Base-by-base conservation (phyloP, 2,888 invertebrate species). In the Drosophila subquinaria region DNA sequence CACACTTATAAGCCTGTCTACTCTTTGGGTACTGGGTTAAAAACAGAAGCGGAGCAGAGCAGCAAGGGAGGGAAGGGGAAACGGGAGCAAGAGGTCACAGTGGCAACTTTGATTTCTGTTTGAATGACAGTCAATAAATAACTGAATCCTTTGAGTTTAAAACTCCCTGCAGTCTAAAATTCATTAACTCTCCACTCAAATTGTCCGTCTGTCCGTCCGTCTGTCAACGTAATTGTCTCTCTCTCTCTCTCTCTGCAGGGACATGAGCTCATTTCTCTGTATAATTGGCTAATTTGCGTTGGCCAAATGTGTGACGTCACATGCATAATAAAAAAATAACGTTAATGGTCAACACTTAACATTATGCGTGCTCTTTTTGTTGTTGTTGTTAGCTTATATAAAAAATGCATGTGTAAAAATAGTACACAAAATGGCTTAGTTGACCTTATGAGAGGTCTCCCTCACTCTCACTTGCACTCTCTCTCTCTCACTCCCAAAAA, bases 341-440 rank as follows among this genome's bases (percentile, higher is more conserved):
- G 79, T 71, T 89, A 81, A 84, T 73, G 52, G 73, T 47, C 15
- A 9, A 57, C 80, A 82, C 77, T 88, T 82, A 77, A 69, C 71
- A 76, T 82, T 70, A 82, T 77, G 69, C 55, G 69, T 17, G 60
- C 43, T 23, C 38, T 52, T 50, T 43, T 40, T 36, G 1, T 27
- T 27, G 5, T 27, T 27, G 23, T 23, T 27, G 27, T 27, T 27
- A 40, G 15, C n/a, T 40, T 38, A 62, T 53, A 60, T 71, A 74
- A 57, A 57, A 45, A 45, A 57, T 57, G 56, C 56, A 57, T 57
- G 56, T 57, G 27, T 23, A 57, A 73, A 73, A 74, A 88, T 79
- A 88, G 80, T 62, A 47, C 38, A 40, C 10, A 45, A 74, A 82
- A 77, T 80, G 68, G 68, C 53, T 50, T n/a, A 55, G 65, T 45